These are phyloP conservation scores for Notothenia coriiceps DNA, from an alignment of 2,113 vertebrate species.

Conservation along the genomic window DNA sequence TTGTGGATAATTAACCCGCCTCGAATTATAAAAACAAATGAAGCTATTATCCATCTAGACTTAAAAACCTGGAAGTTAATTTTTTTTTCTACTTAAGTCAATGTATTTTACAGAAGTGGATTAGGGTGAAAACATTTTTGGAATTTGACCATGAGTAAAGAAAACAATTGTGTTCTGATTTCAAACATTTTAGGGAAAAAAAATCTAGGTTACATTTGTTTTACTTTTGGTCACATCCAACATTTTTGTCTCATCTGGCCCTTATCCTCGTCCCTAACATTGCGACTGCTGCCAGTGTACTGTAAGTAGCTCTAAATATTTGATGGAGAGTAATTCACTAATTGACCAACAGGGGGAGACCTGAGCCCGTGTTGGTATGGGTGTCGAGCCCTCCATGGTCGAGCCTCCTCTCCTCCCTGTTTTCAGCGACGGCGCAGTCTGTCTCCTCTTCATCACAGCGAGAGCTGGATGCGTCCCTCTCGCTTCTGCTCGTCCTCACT, in stretches of 20 bases:
- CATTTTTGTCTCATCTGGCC: too few species aligned
- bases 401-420: constrained; percentile 2
- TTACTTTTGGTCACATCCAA: too few species aligned
- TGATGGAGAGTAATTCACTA: neutral
- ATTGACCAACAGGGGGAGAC: constrained; percentile 61
- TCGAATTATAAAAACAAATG: neutral
- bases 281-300: too few species aligned
- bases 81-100: neutral
- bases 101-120: neutral
- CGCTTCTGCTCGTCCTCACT: neutral
- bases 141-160: too few species aligned
- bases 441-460: constrained; percentile 8
- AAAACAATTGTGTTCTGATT: too few species aligned
- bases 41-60: neutral
- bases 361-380: neutral
- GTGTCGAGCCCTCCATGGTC: constrained; percentile 15
- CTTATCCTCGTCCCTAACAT: too few species aligned
- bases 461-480: constrained; percentile 17
- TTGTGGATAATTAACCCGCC: neutral
- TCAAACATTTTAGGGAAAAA: too few species aligned
- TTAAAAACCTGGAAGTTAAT: neutral
- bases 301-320: neutral
- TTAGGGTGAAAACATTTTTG: too few species aligned
- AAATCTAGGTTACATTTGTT: too few species aligned
- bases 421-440: too few species aligned